Evolutionary conservation across 2,113 vertebrate genomes (phyloP).

Genomic region (Tyrannus savana): DNA sequence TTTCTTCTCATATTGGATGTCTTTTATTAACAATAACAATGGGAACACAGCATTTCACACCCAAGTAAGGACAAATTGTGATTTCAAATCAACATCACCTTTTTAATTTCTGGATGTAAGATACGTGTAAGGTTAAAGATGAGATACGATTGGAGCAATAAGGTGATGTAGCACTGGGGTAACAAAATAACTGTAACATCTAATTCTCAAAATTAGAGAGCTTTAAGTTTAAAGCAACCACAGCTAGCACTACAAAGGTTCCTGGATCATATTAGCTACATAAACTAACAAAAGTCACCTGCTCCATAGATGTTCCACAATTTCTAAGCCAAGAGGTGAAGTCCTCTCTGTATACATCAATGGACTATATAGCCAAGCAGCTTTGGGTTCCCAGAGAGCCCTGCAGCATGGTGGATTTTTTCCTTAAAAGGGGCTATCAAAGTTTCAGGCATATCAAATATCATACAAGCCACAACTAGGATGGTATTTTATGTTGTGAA

Average conservation of each 20-base stretch:
- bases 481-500: neutral
- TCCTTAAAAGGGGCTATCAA: neutral
- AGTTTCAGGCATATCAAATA: neutral
- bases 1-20: neutral
- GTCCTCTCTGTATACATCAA: neutral
- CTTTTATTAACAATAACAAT: neutral
- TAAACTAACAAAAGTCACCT: neutral
- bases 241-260: neutral
- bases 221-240: neutral
- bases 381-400: neutral
- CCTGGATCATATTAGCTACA: neutral
- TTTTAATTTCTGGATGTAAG: neutral
- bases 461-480: neutral
- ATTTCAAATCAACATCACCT: neutral
- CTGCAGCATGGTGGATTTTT: neutral
- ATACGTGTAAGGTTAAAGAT: neutral
- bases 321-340: neutral
- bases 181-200: neutral
- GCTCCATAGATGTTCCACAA: neutral
- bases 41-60: neutral
- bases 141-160: neutral
- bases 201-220: neutral
- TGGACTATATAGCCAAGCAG: neutral
- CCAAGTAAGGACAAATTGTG: neutral
- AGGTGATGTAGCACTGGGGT: neutral